A percentile compares a stretch with the other conserved stretches of the same genome.
These are phyloP conservation scores for Girardinus metallicus DNA, from an alignment of 2,797 vertebrate species.

Conservation along the genomic window DNA sequence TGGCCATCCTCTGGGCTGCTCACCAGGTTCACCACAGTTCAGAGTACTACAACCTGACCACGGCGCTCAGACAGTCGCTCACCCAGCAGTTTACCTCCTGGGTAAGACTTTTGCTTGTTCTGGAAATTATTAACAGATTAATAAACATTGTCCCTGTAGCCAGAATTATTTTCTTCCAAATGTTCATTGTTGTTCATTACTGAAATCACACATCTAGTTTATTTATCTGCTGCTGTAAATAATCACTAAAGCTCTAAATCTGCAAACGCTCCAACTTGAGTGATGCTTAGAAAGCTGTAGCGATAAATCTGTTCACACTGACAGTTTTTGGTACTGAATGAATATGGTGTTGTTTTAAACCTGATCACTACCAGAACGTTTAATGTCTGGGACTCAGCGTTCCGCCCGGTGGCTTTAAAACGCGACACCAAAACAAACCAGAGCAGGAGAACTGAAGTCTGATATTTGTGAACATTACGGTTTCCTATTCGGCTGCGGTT, in stretches of 20 bases:
- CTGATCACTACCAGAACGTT: neutral
- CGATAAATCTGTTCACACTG: neutral
- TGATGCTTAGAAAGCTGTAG: neutral
- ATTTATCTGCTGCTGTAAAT: constrained; percentile 6
- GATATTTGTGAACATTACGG: neutral
- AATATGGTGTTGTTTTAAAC: neutral
- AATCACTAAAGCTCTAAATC: constrained; percentile 1
- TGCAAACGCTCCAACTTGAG: neutral
- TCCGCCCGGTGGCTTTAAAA: neutral
- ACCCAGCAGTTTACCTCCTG: constrained; percentile 89
- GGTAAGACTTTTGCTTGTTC: constrained; percentile 75
- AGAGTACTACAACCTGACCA: constrained; percentile 93
- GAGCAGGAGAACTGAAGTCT: neutral
- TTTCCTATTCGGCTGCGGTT: neutral
- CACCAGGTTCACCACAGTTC: constrained; percentile 97
- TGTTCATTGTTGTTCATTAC: neutral
- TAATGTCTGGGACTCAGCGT: neutral
- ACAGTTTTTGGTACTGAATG: neutral
- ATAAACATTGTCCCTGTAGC: neutral
- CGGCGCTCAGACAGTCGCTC: constrained; percentile 90
- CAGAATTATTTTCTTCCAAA: neutral
- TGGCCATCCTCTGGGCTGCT: constrained; percentile 92
- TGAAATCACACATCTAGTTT: constrained; percentile 3
- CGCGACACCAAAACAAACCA: neutral
- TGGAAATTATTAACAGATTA: neutral